Base-by-base conservation (phyloP, 2,888 invertebrate species). In the Abscondita cerata region DNA sequence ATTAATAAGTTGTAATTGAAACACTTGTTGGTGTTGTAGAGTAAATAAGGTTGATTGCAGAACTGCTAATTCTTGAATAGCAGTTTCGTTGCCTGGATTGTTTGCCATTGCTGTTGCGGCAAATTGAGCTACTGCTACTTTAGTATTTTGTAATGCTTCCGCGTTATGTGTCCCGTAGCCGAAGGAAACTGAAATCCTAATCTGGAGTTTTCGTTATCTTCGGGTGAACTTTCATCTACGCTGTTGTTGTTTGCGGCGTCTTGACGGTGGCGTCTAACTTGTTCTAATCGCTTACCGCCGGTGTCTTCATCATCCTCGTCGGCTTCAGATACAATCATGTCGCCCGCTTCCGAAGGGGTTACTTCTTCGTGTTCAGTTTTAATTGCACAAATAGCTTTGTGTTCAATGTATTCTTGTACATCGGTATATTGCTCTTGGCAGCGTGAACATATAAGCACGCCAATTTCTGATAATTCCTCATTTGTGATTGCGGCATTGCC, bases 91-190 rank as follows among this genome's bases (percentile, higher is more conserved):
- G 77, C 92, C 90, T 12, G 87, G 85, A 73, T 90, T 90, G 74
- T 91, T 92, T 40, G 92, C 91, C 82, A 93, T 87, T 18, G 94
- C 93, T 54, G 93, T 92, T 44, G 94, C 93, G 13, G 96, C 95
- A 76, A 96, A 95, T 81, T 97, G 96, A n/a, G 96, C 96, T 69
- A 97, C 95, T n/a, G 96, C 96, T 70, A 96, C 95, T 83, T 95
- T 95, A 70, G 96, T 97, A 77, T 95, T 96, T 78, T 95, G 93
- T 70, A 97, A 86, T 44, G 96, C 95, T 82, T 96, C 96, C 67
- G 84, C 18, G 95, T 94, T 62, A 96, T 95, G 73, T 93, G 93
- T 36, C 89, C 87, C n/a, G 85, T 83, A 1, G 84, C 81, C 34
- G 88, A 86, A 33, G 88, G 86, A 65, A 79, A 76, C 34, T 86